Conservation (phyloP, 2,888 invertebrate genomes). For the Psococerastis gibbosa region DNA sequence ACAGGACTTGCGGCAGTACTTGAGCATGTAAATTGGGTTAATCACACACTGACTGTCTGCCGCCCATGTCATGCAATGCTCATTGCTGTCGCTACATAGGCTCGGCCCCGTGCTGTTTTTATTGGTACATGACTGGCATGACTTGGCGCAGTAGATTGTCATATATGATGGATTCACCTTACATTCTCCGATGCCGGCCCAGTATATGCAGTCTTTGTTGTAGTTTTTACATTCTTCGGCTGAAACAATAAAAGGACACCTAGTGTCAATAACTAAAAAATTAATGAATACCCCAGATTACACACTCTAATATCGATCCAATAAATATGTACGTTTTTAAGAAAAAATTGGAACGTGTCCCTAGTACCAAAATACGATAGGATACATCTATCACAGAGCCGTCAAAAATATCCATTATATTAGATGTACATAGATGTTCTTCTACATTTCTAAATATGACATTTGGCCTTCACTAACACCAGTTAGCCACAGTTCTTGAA, state of each 20-base stretch:
- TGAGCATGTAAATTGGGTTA: slow-evolving; percentile 21
- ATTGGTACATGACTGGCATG: slow-evolving; percentile 21
- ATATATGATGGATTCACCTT: slow-evolving; percentile 22
- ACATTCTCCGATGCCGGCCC: slow-evolving; percentile 21
- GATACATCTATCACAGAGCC: too few species aligned
- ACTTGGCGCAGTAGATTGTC: slow-evolving; percentile 20
- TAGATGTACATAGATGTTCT: slow-evolving; percentile 11
- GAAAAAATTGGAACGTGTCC: too few species aligned
- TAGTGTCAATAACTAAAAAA: neutral
- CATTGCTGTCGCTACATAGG: slow-evolving; percentile 18
- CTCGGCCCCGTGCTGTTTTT: slow-evolving; percentile 12
- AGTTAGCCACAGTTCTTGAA: too few species aligned
- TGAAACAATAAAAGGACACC: slow-evolving; percentile 8
- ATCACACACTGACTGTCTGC: slow-evolving; percentile 18
- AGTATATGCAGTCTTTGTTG: slow-evolving; percentile 19
- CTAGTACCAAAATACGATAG: too few species aligned
- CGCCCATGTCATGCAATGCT: slow-evolving; percentile 20
- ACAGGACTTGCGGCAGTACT: slow-evolving; percentile 19
- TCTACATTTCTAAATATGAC: too few species aligned
- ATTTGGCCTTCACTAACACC: too few species aligned
- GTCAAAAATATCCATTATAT: too few species aligned
- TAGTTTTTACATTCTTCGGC: slow-evolving; percentile 17
- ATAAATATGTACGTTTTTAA: too few species aligned
- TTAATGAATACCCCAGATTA: too few species aligned
- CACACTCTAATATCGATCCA: too few species aligned